Evolutionary conservation across 1,140 invertebrate genomes (phyloP).

Genomic region (Globodera rostochiensis): DNA sequence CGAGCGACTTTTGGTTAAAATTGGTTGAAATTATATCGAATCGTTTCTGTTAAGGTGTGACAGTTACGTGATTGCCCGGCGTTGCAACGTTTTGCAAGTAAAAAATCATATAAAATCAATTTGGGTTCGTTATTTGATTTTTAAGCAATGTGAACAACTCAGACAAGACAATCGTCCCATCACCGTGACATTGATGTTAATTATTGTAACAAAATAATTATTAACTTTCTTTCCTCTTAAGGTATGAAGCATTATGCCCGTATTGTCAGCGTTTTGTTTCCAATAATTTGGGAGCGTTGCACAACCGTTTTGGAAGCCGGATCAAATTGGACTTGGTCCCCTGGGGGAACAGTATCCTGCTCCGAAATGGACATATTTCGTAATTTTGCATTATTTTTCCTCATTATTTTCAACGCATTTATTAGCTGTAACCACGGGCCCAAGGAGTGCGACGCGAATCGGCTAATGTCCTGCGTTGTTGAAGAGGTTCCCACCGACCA

Average conservation of each 20-base stretch:
- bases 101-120: slow-evolving; percentile 2
- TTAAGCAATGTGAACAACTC: slow-evolving; percentile 57
- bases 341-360: slow-evolving; percentile 58
- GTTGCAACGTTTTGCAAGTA: slow-evolving; percentile 54
- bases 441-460: slow-evolving; percentile 64
- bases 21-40: not conserved
- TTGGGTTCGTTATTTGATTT: not conserved
- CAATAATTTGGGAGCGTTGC: slow-evolving; percentile 58
- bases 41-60: slow-evolving; percentile 52
- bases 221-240: not conserved
- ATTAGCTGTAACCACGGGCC: slow-evolving; percentile 64
- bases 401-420: not conserved
- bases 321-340: slow-evolving; percentile 61
- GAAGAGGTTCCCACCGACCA: slow-evolving; percentile 52
- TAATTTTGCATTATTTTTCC: slow-evolving; percentile 23
- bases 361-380: slow-evolving; percentile 40
- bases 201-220: not conserved
- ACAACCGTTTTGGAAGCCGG: slow-evolving; percentile 50
- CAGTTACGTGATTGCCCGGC: slow-evolving; percentile 53
- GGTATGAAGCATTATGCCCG: slow-evolving; percentile 61
- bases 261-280: slow-evolving; percentile 64
- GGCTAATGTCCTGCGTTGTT: slow-evolving; percentile 61
- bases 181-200: slow-evolving; percentile 60
- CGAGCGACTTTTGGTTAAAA: slow-evolving; percentile 56
- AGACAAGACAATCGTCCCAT: slow-evolving; percentile 45